Evolutionary conservation across 2,888 invertebrate genomes (phyloP).

Genomic region (Andrena marginata): DNA sequence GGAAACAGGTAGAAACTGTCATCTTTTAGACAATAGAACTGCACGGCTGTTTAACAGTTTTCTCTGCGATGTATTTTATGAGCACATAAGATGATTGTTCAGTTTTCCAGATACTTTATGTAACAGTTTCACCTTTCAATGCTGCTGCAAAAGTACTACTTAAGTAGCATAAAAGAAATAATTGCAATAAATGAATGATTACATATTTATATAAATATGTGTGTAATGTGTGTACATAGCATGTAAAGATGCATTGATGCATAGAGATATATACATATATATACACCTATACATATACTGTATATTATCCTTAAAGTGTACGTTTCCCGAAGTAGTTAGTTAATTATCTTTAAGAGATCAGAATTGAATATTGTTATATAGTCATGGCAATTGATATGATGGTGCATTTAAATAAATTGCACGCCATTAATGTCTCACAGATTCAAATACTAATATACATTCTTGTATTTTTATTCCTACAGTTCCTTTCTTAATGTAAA

Average conservation of each 20-base stretch:
- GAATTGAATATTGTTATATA: not conserved
- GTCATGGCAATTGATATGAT: not conserved
- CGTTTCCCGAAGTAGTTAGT: too few species aligned
- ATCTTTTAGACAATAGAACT: not conserved
- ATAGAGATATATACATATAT: too few species aligned
- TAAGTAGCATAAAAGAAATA: not conserved
- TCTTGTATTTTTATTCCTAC: not conserved
- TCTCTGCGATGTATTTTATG: not conserved
- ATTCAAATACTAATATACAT: not conserved
- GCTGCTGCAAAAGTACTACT: not conserved
- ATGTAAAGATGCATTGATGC: not conserved
- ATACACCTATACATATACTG: too few species aligned
- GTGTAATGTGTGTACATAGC: not conserved
- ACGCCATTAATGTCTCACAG: not conserved
- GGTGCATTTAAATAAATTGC: not conserved
- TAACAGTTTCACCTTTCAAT: not conserved
- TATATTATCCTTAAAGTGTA: too few species aligned
- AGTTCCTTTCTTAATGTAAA: not conserved
- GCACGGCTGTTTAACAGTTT: conserved; percentile 4
- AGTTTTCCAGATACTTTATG: not conserved
- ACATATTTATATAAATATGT: not conserved
- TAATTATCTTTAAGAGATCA: too few species aligned
- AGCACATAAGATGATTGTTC: not conserved
- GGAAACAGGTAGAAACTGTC: not conserved
- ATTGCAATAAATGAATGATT: not conserved